Conservation (phyloP, 2,797 vertebrate species). For the Poeciliopsis infans region DNA sequence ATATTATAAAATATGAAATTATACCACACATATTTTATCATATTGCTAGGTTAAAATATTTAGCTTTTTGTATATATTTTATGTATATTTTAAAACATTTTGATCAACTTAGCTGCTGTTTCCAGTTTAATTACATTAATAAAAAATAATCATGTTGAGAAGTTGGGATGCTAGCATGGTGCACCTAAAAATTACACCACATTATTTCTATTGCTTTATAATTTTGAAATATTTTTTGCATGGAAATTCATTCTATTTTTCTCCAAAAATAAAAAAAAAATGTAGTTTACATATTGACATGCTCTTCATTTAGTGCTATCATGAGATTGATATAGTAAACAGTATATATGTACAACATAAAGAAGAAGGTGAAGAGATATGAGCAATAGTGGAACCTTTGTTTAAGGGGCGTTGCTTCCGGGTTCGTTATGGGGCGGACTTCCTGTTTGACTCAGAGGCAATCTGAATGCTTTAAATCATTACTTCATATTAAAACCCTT, state of each 20-base stretch:
- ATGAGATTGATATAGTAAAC: too few species aligned
- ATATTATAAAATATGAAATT: neutral
- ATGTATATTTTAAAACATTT: neutral
- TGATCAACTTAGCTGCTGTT: neutral
- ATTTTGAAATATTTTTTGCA: constrained; percentile 8
- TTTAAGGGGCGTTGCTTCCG: too few species aligned
- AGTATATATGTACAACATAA: too few species aligned
- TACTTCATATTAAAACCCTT: constrained; percentile 38
- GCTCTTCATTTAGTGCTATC: too few species aligned
- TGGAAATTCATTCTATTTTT: neutral
- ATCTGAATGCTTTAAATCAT: constrained; percentile 22
- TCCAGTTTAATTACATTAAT: neutral
- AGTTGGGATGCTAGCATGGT: neutral
- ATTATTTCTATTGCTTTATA: too few species aligned
- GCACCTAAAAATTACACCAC: too few species aligned
- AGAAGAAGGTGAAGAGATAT: too few species aligned
- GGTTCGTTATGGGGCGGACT: too few species aligned
- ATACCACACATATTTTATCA: neutral
- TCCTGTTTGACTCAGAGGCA: too few species aligned
- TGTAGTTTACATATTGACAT: too few species aligned
- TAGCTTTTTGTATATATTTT: neutral
- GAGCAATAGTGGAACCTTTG: too few species aligned
- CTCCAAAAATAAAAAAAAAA: too few species aligned
- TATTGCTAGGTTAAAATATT: neutral
- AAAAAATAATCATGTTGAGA: neutral